Conservation (phyloP, 2,797 vertebrate genomes). For the Saguinus oedipus region DNA sequence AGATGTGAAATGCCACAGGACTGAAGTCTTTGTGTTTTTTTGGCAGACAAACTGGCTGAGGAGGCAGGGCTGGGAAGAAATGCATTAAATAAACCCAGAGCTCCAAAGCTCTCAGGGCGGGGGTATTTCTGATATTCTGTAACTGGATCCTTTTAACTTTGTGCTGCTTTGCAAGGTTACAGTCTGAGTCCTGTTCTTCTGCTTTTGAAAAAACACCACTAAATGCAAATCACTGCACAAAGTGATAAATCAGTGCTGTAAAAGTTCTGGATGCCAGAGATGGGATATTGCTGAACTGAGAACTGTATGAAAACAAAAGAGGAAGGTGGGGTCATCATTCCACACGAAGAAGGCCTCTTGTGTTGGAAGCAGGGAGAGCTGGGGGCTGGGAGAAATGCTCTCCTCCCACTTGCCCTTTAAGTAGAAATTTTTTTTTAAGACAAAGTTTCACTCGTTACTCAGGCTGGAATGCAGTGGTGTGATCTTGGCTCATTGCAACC, state of each 20-base stretch:
- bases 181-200: constrained; percentile 42
- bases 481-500: neutral
- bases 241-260: constrained; percentile 63
- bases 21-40: constrained; percentile 53
- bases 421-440: neutral
- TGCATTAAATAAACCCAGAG: constrained; percentile 38
- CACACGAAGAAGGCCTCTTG: neutral
- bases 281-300: neutral
- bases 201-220: constrained; percentile 53
- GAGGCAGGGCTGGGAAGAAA: constrained; percentile 10
- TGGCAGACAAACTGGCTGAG: constrained; percentile 67
- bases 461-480: neutral
- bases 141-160: constrained; percentile 68
- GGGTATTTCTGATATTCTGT: constrained; percentile 24
- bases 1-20: constrained; percentile 59
- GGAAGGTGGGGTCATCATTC: neutral
- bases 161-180: constrained; percentile 66
- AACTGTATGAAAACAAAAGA: neutral
- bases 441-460: neutral
- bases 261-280: constrained; percentile 59
- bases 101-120: neutral
- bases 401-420: neutral
- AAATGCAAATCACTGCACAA: constrained; percentile 55
- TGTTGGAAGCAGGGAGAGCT: neutral
- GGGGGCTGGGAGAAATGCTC: neutral